Base-by-base conservation (phyloP, 2,113 vertebrate species). In the Anarrhichthys ocellatus region DNA sequence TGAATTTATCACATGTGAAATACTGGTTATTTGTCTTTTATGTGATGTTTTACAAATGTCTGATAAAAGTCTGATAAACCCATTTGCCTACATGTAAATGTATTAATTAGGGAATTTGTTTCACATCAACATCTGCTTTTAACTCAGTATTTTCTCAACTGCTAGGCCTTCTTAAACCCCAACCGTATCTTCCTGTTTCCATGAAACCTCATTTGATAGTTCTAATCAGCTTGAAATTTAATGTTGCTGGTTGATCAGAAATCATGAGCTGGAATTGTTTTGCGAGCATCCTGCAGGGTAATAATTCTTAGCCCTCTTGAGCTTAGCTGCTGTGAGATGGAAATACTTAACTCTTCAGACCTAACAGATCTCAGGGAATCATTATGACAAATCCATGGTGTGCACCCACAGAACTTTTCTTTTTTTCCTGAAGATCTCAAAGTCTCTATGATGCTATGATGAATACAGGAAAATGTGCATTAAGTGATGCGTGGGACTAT, bases 291-390 rank as follows among this genome's bases (percentile, higher is more conserved):
- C 73, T 82, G 64, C 65, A 34, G 59, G 70, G 56, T 81, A 76
- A 79, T 78, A 78, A 87, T 71, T 85, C 76, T 87, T 77, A 69
- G 77, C 4, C 65, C 61, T 77, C 81, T 80, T 67, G 71, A 79
- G 67, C 32, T 68, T 11, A 24, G 27, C 48, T 68, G 70, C 38
- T 58, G 70, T 24, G 71, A 38, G 59, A 54, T 54, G 50, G 48
- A 71, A 46, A 44, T 52, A 38, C 67, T 78, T 69, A 54, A 80
- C 77, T 82, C 42, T 66, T 67, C 20, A 64, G 42, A 44, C 50
- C 48, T 48, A 4, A 66, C 44, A 74, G 50, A 83, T 72, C 32
- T 59, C 65, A 48, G 52, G 29, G 54, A 48, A 63, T 66, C 71
- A 52, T 48, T 67, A 38, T 65, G 40, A 54, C 54, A 48, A 48